Evolutionary conservation across 2,113 vertebrate species (phyloP).

Genomic region (Phalacrocorax pelagicus): DNA sequence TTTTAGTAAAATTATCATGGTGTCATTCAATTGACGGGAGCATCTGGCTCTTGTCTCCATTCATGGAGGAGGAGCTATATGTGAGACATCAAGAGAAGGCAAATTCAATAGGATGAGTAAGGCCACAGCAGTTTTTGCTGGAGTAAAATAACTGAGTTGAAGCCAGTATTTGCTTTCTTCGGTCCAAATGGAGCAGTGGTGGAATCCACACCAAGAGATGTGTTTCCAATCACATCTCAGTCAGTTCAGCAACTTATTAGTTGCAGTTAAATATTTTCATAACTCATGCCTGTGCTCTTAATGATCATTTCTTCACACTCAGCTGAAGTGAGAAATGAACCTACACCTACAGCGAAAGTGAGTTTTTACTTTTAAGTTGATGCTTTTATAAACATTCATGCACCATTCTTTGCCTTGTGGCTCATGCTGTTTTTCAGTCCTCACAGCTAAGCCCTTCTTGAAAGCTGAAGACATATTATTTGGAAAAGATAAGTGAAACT

Average conservation of each 20-base stretch:
- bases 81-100: neutral
- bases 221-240: neutral
- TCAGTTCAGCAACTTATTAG: neutral
- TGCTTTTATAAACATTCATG: neutral
- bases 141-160: neutral
- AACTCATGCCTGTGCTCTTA: neutral
- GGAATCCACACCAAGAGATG: neutral
- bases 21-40: neutral
- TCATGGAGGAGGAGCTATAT: neutral
- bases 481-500: neutral
- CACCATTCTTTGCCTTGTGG: neutral
- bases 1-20: neutral
- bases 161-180: neutral
- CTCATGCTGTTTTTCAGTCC: neutral
- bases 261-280: neutral
- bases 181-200: neutral
- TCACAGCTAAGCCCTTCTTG: neutral
- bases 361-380: neutral
- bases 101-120: neutral
- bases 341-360: neutral
- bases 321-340: constrained; percentile 12
- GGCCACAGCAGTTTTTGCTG: neutral
- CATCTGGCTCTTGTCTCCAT: neutral
- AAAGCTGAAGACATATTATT: neutral
- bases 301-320: neutral